phyloP scores from a whole-genome alignment of 2,113 vertebrate species.

The Peromyscus californicus region DNA sequence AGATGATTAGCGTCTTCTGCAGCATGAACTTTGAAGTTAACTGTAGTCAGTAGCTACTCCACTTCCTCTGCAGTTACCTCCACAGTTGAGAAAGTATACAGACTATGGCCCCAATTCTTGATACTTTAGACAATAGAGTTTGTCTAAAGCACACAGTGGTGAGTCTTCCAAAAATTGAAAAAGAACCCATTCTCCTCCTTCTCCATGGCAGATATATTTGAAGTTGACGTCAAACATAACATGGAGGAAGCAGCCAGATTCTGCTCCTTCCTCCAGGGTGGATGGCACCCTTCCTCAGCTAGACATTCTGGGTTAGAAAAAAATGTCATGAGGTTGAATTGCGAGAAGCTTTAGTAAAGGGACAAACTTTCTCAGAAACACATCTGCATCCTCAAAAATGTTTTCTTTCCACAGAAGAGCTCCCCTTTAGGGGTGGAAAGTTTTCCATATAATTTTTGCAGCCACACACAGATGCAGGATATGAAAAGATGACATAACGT shows the following conservation, averaged over 20 bases:
- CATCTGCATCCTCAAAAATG: background rate
- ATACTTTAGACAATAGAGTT: slow-evolving; percentile 20
- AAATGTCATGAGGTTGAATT: slow-evolving; percentile 7
- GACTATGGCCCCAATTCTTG: background rate
- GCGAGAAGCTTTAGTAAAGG: slow-evolving; percentile 63
- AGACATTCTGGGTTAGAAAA: slow-evolving; percentile 44
- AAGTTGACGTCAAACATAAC: slow-evolving; percentile 24
- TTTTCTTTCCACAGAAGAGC: background rate
- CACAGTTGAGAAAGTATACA: background rate
- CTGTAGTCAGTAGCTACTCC: background rate
- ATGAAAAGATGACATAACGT: background rate
- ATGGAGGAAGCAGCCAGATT: slow-evolving; percentile 19
- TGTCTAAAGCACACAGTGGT: slow-evolving; percentile 4
- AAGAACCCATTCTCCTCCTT: background rate
- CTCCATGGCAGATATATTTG: background rate
- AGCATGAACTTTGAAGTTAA: background rate
- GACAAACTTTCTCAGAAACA: slow-evolving; percentile 67
- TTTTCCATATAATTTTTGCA: slow-evolving; percentile 57
- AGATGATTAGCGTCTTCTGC: background rate
- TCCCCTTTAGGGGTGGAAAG: slow-evolving; percentile 28
- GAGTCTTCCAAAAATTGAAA: slow-evolving; percentile 31
- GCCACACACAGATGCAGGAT: slow-evolving; percentile 29
- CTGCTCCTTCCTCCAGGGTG: slow-evolving; percentile 2
- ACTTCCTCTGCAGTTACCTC: slow-evolving; percentile 12
- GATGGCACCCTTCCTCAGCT: slow-evolving; percentile 25